These are phyloP conservation scores for Rousettus leschenaultii DNA, from an alignment of 2,113 vertebrate genomes.

Conservation along the genomic window DNA sequence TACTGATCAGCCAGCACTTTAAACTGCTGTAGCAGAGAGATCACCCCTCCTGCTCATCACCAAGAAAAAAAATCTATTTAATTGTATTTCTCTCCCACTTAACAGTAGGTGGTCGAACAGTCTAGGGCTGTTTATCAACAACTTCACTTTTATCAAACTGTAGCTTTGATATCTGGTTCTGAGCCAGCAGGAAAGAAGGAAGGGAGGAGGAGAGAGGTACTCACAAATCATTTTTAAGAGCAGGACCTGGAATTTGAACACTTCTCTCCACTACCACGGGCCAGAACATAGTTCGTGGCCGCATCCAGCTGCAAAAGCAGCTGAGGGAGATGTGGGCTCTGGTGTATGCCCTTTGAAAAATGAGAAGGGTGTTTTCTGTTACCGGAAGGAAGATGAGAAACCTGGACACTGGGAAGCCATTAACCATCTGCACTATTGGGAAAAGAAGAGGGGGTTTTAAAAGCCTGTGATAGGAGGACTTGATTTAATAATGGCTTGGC, in stretches of 20 bases:
- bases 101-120: not conserved
- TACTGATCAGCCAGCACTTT: not conserved
- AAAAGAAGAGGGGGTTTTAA: not conserved
- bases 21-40: not conserved
- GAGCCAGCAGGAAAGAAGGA: not conserved
- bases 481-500: too few relatives aligned
- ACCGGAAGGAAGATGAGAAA: not conserved
- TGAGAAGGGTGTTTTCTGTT: too few relatives aligned
- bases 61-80: not conserved
- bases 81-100: not conserved
- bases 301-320: not conserved
- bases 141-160: not conserved
- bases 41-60: not conserved
- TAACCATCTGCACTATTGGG: not conserved
- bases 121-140: not conserved
- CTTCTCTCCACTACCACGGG: not conserved
- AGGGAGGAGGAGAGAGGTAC: rapidly evolving
- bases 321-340: not conserved
- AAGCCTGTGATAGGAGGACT: too few relatives aligned
- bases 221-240: not conserved
- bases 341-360: not conserved
- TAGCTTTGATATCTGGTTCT: not conserved
- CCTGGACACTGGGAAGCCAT: not conserved
- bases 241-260: not conserved
- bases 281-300: not conserved